Evolutionary conservation across 2,888 invertebrate species (phyloP).

Genomic region (Drosophila atroscutellata): DNA sequence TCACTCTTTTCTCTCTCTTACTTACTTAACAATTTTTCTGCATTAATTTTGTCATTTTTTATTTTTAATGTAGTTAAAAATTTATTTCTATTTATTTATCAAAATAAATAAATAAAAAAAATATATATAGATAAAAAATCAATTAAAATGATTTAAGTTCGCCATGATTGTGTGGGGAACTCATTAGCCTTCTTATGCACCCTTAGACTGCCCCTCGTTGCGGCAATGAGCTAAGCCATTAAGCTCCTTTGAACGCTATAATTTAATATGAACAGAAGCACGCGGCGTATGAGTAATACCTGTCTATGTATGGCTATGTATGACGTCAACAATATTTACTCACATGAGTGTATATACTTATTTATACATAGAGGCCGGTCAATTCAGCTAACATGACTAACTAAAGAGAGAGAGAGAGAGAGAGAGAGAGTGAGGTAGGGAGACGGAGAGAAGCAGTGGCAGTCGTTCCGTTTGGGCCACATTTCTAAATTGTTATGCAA

Average conservation of each 20-base stretch:
- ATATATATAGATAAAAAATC: neutral
- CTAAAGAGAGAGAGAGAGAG: constrained; percentile 3
- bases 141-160: neutral
- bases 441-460: neutral
- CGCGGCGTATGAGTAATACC: constrained; percentile 61
- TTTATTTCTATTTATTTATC: too few species aligned
- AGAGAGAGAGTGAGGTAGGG: neutral
- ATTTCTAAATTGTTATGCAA: constrained; percentile 49
- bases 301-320: neutral
- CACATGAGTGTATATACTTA: constrained; percentile 26
- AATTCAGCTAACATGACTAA: constrained; percentile 43
- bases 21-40: neutral
- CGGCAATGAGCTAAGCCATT: constrained; percentile 35
- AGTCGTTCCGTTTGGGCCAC: constrained; percentile 31
- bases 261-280: constrained; percentile 53
- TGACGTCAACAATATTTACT: constrained; percentile 53
- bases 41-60: neutral
- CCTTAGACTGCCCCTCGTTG: neutral
- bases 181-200: neutral
- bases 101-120: neutral
- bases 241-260: constrained; percentile 37
- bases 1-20: neutral
- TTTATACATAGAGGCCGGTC: constrained; percentile 40
- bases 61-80: neutral
- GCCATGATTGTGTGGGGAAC: neutral